A percentile compares a stretch with the other conserved stretches of the same genome.
These are phyloP conservation scores for Mobula birostris DNA, from an alignment of 2,113 vertebrate genomes.

Conservation along the genomic window DNA sequence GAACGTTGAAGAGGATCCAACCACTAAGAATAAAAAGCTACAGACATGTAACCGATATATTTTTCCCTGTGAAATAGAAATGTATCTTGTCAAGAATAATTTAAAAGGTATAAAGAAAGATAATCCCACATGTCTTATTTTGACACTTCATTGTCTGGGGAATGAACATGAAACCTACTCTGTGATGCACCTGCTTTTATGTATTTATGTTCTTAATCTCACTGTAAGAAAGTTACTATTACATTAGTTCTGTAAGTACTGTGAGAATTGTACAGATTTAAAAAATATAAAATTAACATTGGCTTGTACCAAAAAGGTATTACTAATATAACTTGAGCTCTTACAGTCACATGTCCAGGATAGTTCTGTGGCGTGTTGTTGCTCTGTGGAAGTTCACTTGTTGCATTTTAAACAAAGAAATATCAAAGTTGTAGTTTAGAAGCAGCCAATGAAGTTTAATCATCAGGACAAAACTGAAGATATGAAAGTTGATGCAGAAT, in stretches of 20 bases:
- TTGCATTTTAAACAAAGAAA: not conserved
- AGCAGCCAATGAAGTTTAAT: constrained; percentile 16
- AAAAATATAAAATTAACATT: constrained; percentile 26
- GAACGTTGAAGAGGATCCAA: constrained; percentile 21
- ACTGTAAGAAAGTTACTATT: not conserved
- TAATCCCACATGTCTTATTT: constrained; percentile 28
- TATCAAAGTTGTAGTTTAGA: not conserved
- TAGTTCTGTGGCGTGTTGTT: not conserved
- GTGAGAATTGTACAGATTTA: constrained; percentile 25
- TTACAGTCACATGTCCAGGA: constrained; percentile 33
- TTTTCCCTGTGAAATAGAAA: constrained; percentile 18
- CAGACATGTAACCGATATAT: constrained; percentile 35
- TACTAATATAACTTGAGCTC: not conserved
- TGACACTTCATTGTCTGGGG: constrained; percentile 29
- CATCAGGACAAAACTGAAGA: not conserved
- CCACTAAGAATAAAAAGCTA: constrained; percentile 9
- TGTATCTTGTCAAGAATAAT: constrained; percentile 28
- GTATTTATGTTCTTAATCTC: constrained; percentile 30
- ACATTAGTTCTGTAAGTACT: constrained; percentile 30
- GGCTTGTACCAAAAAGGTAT: not conserved
- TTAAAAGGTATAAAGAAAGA: constrained; percentile 37
- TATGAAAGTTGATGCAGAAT: not conserved
- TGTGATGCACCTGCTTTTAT: constrained; percentile 2
- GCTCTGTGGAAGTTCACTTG: not conserved
- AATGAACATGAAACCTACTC: constrained; percentile 20